Evolutionary conservation across 2,113 vertebrate genomes (phyloP), one percentile per base, ranked within the genome.

Genomic region (Paraplagusia blochii): DNA sequence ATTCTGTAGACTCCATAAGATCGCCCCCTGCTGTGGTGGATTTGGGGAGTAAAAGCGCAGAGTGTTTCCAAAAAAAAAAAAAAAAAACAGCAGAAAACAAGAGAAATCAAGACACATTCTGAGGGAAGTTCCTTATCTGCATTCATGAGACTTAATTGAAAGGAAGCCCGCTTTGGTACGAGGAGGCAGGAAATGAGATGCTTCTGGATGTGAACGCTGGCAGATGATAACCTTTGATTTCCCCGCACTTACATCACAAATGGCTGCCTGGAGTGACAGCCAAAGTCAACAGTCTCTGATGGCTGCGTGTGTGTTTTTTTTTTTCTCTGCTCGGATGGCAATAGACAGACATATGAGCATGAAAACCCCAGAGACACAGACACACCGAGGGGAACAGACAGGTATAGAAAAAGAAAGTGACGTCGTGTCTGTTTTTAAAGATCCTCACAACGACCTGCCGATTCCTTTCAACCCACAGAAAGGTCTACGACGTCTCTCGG

Each of bases 141-240:
- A 78, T 79, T 82, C 79, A 70, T 82, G 59, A 76, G 63, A 47
- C 49, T 54, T 83, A 85, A 87, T 83, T 84, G 81, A 83, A 85
- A 81, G 79, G 76, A 84, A 79, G 61, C 70, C 66, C 14, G 46
- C 52, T 54, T 65, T 67, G 74, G 53, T 43, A 81, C 85, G 77
- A 80, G 76, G 79, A 81, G 22, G 63, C 65, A 80, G 71, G 77
- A 80, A 85, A 84, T 72, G 67, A 81, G 72, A 55, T 60, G 72
- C 58, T 67, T 80, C 72, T 59, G 75, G 76, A 83, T 80, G 79
- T 58, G 45, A 61, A 59, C 62, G 5, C 69, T 73, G 71, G 66
- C 80, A 58, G 76, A 83, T 68, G 80, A 83, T 83, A 85, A 85
- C 85, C 83, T 85, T 82, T 85, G 85, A 84, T 85, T 84, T 83